Evolutionary conservation across 2,888 invertebrate species (phyloP).

Genomic region (Ichneumoninae sp.): DNA sequence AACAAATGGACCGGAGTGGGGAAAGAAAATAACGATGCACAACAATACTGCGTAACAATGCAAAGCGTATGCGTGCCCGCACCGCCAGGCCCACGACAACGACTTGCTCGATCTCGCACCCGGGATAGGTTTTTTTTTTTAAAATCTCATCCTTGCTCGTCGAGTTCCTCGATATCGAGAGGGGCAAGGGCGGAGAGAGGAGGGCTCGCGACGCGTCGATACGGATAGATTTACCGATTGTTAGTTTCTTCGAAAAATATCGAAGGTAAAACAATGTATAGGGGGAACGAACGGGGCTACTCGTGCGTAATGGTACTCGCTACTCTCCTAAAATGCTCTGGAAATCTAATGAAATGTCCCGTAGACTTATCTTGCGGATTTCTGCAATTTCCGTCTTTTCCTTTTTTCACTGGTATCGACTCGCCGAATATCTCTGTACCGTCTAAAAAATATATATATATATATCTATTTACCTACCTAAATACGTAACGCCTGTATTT

Average conservation of each 20-base stretch:
- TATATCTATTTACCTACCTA: conserved; percentile 29
- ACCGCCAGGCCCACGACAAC: conserved; percentile 36
- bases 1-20: conserved; percentile 26
- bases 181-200: neutral
- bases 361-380: conserved; percentile 31
- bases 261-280: neutral
- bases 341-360: conserved; percentile 42
- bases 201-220: conserved; percentile 33
- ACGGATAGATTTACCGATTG: conserved; percentile 6
- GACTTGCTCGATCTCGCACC: conserved; percentile 49
- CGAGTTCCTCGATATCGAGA: neutral
- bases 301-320: neutral
- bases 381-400: conserved; percentile 17
- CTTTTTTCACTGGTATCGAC: conserved; percentile 13
- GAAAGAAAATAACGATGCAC: conserved; percentile 60
- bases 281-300: too few relatives aligned
- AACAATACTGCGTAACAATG: conserved; percentile 70
- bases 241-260: neutral
- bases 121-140: conserved; percentile 1
- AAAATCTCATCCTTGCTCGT: neutral
- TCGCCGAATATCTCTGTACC: conserved; percentile 30
- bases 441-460: neutral
- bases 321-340: neutral
- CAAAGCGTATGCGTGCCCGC: conserved; percentile 62
- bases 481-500: conserved; percentile 62